Conservation (phyloP, 1,140 invertebrate species). For the Rhynchophorus ferrugineus region DNA sequence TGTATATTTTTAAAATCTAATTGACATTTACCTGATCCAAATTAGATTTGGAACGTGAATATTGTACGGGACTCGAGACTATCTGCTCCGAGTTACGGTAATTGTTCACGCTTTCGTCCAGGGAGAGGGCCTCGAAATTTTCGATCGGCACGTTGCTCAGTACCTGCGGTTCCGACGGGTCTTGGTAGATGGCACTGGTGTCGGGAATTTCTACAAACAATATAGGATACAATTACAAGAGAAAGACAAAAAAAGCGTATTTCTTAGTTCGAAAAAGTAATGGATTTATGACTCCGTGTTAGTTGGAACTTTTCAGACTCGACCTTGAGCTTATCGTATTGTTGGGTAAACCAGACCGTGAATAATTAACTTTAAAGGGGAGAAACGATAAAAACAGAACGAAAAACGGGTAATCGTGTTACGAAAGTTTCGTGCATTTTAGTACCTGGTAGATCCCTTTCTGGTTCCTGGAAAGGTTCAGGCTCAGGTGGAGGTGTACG, state of each 20-base stretch:
- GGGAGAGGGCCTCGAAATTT: constrained; percentile 36
- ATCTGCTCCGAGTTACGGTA: constrained; percentile 25
- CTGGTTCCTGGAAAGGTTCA: constrained; percentile 29
- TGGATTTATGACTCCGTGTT: too few species aligned
- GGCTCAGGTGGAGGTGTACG: constrained; percentile 34
- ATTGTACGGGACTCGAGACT: constrained; percentile 28
- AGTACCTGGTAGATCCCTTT: constrained; percentile 27
- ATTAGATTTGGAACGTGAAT: constrained; percentile 40
- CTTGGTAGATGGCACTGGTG: constrained; percentile 10
- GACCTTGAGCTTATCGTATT: too few species aligned
- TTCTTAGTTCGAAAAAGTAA: too few species aligned
- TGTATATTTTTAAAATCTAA: too few species aligned
- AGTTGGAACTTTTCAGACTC: too few species aligned
- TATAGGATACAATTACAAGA: background rate
- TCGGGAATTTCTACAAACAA: constrained; percentile 13
- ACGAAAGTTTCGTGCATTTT: background rate
- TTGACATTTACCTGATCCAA: constrained; percentile 37
- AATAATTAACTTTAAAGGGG: too few species aligned
- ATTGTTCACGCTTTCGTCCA: constrained; percentile 35
- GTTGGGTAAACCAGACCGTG: too few species aligned
- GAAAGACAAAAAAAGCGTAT: background rate
- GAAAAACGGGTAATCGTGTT: too few species aligned
- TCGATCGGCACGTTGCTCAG: constrained; percentile 27
- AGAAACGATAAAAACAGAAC: too few species aligned
- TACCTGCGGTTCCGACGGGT: constrained; percentile 36